phyloP scores from a whole-genome alignment of 2,113 vertebrate species.

The Puffinus mauretanicus region DNA sequence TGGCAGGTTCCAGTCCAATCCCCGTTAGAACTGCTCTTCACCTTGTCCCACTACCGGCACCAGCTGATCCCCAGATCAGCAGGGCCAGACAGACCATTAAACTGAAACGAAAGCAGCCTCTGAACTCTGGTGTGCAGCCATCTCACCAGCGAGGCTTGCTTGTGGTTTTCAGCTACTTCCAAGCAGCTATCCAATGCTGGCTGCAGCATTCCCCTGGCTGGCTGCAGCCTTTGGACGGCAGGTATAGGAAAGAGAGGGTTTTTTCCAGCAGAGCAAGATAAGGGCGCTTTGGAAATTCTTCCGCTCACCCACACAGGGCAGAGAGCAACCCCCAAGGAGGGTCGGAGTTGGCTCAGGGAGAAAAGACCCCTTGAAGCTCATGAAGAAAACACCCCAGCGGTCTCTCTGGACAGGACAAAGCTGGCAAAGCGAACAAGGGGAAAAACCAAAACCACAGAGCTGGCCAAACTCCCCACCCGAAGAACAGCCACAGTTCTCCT shows the following conservation, averaged over 20 bases:
- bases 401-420: neutral
- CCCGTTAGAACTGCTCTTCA: neutral
- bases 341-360: neutral
- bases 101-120: neutral
- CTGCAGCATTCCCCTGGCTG: neutral
- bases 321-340: neutral
- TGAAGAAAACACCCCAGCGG: neutral
- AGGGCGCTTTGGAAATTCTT: neutral
- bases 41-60: neutral
- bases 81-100: neutral
- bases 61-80: neutral
- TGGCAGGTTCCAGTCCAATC: neutral
- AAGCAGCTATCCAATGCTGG: neutral
- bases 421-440: neutral
- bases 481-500: neutral
- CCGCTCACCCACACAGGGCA: neutral
- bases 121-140: neutral
- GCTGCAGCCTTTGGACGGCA: constrained; percentile 1
- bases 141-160: neutral
- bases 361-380: neutral
- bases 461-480: neutral
- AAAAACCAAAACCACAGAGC: neutral
- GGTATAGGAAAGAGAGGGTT: neutral
- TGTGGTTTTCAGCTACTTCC: neutral
- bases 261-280: constrained; percentile 9